phyloP scores from a whole-genome alignment of 2,113 vertebrate genomes.

The Burhinus bistriatus region DNA sequence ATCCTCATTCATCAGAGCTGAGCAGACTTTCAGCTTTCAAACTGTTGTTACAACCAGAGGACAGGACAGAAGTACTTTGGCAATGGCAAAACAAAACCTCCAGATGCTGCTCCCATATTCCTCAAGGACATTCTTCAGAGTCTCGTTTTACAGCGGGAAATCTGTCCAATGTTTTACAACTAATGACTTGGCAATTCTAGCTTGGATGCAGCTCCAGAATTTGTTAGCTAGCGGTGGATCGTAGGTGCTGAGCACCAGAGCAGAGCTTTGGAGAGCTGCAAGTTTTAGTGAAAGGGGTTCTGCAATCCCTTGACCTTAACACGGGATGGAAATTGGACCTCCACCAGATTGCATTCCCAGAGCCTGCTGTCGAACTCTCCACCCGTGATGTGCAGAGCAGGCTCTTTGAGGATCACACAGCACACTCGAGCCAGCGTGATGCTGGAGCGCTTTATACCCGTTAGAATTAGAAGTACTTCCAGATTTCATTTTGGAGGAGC shows the following conservation, averaged over 20 bases:
- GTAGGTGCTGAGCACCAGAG: background rate
- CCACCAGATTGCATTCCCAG: background rate
- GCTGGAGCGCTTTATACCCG: background rate
- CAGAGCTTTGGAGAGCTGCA: background rate
- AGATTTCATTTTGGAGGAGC: background rate
- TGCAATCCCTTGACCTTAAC: background rate
- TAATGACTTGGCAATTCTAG: constrained; percentile 23
- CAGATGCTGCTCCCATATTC: background rate
- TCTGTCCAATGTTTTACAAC: constrained; percentile 16
- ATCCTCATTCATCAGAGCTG: background rate
- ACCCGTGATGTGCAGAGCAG: background rate
- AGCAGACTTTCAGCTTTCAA: background rate
- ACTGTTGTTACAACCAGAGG: background rate
- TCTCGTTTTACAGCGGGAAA: constrained; percentile 5
- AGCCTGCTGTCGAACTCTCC: background rate
- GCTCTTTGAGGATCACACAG: background rate
- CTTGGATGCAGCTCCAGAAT: background rate
- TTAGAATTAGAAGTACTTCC: constrained; percentile 8
- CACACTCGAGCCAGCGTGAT: background rate
- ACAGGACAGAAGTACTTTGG: background rate
- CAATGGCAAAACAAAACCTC: background rate
- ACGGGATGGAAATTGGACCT: background rate
- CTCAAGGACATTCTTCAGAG: background rate
- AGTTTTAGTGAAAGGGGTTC: background rate
- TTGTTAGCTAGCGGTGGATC: background rate